These are phyloP conservation scores for Trachelipus rathkii DNA, from an alignment of 1,140 invertebrate species.

Conservation along the genomic window DNA sequence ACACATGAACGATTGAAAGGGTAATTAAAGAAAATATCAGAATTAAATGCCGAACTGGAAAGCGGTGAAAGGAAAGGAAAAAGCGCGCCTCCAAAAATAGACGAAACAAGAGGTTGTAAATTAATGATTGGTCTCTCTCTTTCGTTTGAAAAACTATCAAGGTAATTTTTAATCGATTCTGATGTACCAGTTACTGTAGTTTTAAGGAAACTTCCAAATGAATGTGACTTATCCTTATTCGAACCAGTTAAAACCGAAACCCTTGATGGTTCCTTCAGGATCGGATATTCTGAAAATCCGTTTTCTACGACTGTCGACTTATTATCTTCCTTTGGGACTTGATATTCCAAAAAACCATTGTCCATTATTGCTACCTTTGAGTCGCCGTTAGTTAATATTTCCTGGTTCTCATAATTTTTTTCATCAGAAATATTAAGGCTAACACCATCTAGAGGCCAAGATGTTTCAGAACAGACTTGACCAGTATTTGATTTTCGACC, in stretches of 20 bases:
- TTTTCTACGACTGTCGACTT: constrained; percentile 27
- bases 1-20: constrained; percentile 22
- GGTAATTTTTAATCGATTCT: no score
- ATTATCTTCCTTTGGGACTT: background rate
- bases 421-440: background rate
- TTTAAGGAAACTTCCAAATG: no score
- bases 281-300: constrained; percentile 24
- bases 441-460: constrained; percentile 33
- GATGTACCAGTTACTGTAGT: no score
- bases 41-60: constrained; percentile 25
- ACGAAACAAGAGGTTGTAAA: constrained; percentile 35
- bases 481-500: background rate
- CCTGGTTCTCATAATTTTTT: no score
- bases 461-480: background rate
- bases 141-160: background rate
- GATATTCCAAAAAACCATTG: no score
- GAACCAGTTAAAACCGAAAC: no score
- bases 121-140: constrained; percentile 26
- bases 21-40: constrained; percentile 30
- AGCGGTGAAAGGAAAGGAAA: constrained; percentile 32
- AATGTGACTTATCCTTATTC: no score
- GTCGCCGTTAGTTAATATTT: no score
- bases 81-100: constrained; percentile 30
- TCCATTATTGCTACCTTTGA: no score
- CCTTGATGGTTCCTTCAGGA: constrained; percentile 2